Conservation (phyloP, 2,888 invertebrate species). For the Meandrusa payeni region DNA sequence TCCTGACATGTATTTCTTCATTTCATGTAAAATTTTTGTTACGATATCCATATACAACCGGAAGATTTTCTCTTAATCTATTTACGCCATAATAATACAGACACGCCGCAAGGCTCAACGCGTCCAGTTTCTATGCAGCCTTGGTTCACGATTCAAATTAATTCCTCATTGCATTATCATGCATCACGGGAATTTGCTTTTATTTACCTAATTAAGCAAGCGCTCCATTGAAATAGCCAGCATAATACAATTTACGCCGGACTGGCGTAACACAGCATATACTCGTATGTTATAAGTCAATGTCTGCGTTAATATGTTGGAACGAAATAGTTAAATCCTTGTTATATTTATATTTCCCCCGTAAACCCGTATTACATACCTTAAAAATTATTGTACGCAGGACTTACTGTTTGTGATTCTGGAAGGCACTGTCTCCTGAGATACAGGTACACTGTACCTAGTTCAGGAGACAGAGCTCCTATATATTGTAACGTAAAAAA, state of each 20-base stretch:
- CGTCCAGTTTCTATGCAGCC: not conserved
- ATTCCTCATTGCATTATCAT: not conserved
- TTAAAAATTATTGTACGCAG: no score
- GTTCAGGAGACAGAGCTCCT: no score
- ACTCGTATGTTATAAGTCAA: no score
- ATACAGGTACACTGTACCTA: no score
- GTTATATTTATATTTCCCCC: no score
- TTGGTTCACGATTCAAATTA: not conserved
- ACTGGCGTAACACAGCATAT: not conserved
- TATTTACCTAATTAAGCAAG: not conserved
- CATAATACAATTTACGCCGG: not conserved
- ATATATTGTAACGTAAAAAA: no score
- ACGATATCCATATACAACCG: not conserved
- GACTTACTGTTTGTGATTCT: no score
- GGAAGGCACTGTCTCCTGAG: no score
- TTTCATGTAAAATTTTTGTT: no score
- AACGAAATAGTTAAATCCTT: no score
- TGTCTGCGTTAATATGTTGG: not conserved
- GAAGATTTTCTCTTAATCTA: not conserved
- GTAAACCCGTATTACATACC: no score
- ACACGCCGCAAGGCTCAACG: not conserved
- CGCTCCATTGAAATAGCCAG: not conserved
- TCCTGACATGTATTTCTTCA: no score
- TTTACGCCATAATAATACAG: not conserved
- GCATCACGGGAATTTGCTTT: constrained; percentile 6